Evolutionary conservation across 2,113 vertebrate species (phyloP), one percentile per base, ranked within the genome.

Genomic region (Anolis carolinensis): DNA sequence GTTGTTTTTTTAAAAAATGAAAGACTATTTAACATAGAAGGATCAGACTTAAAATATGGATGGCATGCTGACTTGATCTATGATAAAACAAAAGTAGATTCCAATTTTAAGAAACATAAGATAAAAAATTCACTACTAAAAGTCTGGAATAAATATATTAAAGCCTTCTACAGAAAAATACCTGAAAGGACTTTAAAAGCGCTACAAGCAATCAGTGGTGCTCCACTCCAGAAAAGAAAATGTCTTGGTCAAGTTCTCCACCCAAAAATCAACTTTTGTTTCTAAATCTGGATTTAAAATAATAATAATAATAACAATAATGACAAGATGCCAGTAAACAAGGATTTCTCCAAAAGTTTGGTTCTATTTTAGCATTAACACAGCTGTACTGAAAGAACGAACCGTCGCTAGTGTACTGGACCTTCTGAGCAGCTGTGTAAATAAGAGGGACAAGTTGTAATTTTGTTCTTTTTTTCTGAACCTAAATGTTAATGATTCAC

Each of bases 321-420:
- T 5, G 2, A 44, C 5, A 25, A 88, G 83, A 10, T 88, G 1
- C 4, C 87, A 89, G 68, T 75, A 2, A 6, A 86, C 30, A 89
- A 3, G 75, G 89, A 16, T 81, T 1, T 52, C 83, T 55, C 36
- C 84, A 79, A 80, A 89, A 87, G 82, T 7, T 6, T 55, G 62
- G 13, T 84, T 92, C 72, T 50, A 39, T 10, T 48, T n/a, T 6
- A n/a, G n/a, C 10, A 44, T 11, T 14, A 83, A 82, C 50, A 83
- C 23, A 63, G 84, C 9, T 67, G 70, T 50, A 0, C 30, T 81
- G 73, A 2, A 86, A 90, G 83, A 0, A 83, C 86, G 68, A 39
- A 32, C 36, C 63, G 34, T 30, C 74, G 27, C 23, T 62, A 72
- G 62, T 79, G 65, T 1, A 14, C 1, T 55, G 48, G 81, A 72